Evolutionary conservation across 30 jellyfish, hydroid and myxozoan species (phyloP).

Genomic region (Turritopsis dohrnii): DNA sequence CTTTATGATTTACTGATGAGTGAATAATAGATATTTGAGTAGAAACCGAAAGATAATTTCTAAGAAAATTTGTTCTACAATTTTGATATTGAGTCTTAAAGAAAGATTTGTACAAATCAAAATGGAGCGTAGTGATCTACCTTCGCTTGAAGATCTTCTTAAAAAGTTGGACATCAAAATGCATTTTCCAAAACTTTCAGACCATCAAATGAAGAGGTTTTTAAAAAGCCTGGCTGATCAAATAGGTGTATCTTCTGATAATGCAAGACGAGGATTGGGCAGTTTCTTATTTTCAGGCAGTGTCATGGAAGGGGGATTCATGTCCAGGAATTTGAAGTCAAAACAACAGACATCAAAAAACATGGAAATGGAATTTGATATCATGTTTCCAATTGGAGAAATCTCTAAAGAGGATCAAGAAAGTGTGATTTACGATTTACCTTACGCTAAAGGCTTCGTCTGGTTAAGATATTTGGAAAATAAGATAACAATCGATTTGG

Average conservation of each 20-base stretch:
- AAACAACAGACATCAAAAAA: neutral
- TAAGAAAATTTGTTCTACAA: no score
- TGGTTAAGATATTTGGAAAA: constrained; percentile 4
- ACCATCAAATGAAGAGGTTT: neutral
- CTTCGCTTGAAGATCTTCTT: neutral
- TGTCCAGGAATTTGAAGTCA: neutral
- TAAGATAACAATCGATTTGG: neutral
- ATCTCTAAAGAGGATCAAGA: neutral
- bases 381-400: constrained; percentile 14
- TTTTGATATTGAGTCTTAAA: no score
- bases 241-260: neutral
- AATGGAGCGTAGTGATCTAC: neutral
- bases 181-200: constrained; percentile 13
- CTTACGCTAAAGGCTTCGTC: constrained; percentile 9
- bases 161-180: neutral
- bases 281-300: constrained; percentile 10
- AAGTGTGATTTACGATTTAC: neutral
- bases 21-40: no score
- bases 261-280: neutral
- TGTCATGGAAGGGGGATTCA: neutral
- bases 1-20: no score
- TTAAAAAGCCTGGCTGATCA: neutral
- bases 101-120: neutral
- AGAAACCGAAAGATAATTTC: no score
- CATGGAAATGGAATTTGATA: constrained; percentile 14